These are phyloP conservation scores for Diplosoma virens DNA, from an alignment of 23 tunicate species.

Conservation along the genomic window DNA sequence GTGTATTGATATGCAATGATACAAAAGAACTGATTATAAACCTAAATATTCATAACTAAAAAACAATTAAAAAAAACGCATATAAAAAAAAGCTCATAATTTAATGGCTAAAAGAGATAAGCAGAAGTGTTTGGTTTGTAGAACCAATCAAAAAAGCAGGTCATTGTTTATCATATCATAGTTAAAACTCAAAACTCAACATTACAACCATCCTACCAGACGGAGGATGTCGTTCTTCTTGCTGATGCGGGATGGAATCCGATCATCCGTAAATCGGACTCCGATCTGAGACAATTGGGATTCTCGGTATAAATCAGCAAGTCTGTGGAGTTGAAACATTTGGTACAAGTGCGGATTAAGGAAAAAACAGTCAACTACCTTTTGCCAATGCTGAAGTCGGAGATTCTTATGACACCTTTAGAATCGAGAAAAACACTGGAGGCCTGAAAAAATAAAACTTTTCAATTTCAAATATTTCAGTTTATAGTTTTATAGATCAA, in stretches of 20 bases:
- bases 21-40: background rate
- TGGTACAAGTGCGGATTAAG: no score
- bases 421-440: slow-evolving; percentile 51
- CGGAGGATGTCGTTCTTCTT: slow-evolving; percentile 74
- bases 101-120: background rate
- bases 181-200: background rate
- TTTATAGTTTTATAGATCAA: no score
- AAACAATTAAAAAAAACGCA: background rate
- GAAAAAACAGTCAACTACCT: no score
- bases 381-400: slow-evolving; percentile 79
- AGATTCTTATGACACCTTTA: slow-evolving; percentile 39
- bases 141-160: no score
- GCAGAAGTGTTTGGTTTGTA: background rate
- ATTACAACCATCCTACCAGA: slow-evolving; percentile 36
- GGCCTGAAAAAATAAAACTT: slow-evolving; percentile 46
- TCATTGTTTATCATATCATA: no score
- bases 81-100: background rate
- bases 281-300: slow-evolving; percentile 64
- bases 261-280: slow-evolving; percentile 70
- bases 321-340: slow-evolving; percentile 25
- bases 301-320: slow-evolving; percentile 63
- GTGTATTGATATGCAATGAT: no score
- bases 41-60: background rate
- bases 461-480: no score
- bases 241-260: slow-evolving; percentile 54